phyloP scores from a whole-genome alignment of 2,797 vertebrate genomes.

The Spheniscus humboldti region DNA sequence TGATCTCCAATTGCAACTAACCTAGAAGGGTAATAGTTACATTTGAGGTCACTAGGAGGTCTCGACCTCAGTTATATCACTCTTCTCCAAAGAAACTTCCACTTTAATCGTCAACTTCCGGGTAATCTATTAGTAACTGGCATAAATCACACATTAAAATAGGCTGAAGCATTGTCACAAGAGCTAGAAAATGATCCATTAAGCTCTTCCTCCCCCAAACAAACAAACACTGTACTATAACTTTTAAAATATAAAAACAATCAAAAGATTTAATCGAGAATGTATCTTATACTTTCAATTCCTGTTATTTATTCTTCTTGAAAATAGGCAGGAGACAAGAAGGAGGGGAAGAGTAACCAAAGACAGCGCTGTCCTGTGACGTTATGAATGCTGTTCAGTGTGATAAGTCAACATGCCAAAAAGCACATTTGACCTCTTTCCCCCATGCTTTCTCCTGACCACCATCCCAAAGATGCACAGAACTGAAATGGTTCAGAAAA shows the following conservation, averaged over 20 bases:
- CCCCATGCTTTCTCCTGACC: background rate
- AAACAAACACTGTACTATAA: background rate
- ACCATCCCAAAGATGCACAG: background rate
- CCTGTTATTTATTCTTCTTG: background rate
- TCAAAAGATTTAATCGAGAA: background rate
- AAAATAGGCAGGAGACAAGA: background rate
- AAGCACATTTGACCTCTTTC: background rate
- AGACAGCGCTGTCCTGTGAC: background rate
- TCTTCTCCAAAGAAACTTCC: conserved; percentile 47
- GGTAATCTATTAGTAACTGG: conserved; percentile 45
- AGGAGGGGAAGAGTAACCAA: background rate
- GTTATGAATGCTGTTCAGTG: background rate
- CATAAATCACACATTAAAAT: conserved; percentile 37
- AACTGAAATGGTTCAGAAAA: conserved; percentile 1
- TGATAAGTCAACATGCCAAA: background rate
- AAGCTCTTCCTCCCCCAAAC: background rate
- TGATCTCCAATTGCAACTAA: conserved; percentile 71
- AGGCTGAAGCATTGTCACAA: background rate
- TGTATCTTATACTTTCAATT: background rate
- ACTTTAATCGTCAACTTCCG: conserved; percentile 62
- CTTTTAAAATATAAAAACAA: background rate
- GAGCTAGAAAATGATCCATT: background rate
- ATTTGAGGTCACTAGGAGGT: conserved; percentile 57
- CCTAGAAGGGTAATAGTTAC: conserved; percentile 63
- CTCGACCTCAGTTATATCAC: conserved; percentile 60